Conservation (phyloP, 1,140 invertebrate genomes). For the Armadillidium nasatum region DNA sequence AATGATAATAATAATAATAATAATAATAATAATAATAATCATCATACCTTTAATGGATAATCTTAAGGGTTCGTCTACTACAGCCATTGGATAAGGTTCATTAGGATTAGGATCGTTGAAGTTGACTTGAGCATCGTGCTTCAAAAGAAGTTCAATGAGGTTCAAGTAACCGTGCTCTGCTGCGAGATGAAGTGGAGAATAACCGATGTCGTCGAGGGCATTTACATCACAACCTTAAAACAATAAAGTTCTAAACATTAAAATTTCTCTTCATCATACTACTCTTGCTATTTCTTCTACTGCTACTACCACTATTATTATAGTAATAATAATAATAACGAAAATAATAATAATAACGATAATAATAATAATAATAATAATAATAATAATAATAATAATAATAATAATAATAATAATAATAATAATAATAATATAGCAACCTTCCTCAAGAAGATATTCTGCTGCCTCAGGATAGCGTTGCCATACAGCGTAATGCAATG, state of each 20-base stretch:
- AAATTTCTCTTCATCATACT: no score
- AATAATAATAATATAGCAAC: slow-evolving; percentile 16
- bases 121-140: slow-evolving; percentile 73
- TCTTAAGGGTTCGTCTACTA: slow-evolving; percentile 67
- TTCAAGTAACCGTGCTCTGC: slow-evolving; percentile 70
- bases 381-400: no score
- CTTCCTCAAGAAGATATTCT: slow-evolving; percentile 41
- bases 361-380: no score
- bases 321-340: no score
- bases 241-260: slow-evolving; percentile 54
- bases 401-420: not conserved
- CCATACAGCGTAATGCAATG: slow-evolving; percentile 89
- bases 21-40: not conserved
- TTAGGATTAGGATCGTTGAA: slow-evolving; percentile 55
- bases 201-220: slow-evolving; percentile 80
- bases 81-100: slow-evolving; percentile 43
- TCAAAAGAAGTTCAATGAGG: slow-evolving; percentile 62
- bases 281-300: no score
- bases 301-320: no score
- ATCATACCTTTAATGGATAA: slow-evolving; percentile 64
- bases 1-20: not conserved
- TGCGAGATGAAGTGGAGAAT: slow-evolving; percentile 79
- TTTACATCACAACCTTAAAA: slow-evolving; percentile 74
- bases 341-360: no score
- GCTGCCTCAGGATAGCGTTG: slow-evolving; percentile 75